These are phyloP conservation scores for Protobothrops flavoviridis DNA, from an alignment of 2,113 vertebrate genomes.

Conservation along the genomic window DNA sequence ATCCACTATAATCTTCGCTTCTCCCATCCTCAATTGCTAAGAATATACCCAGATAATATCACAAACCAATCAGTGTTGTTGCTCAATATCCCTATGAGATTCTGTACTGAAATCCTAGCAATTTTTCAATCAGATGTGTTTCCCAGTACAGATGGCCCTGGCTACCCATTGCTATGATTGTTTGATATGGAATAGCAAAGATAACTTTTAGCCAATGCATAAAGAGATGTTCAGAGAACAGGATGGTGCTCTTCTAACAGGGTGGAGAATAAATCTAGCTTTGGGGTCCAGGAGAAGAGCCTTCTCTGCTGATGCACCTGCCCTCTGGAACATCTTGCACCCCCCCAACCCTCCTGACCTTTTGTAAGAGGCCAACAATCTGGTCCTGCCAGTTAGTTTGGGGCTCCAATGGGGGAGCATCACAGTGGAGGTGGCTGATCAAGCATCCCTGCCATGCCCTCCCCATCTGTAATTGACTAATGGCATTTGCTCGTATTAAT, in stretches of 20 bases:
- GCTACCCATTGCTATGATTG: background rate
- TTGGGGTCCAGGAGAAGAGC: background rate
- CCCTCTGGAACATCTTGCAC: background rate
- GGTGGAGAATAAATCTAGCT: background rate
- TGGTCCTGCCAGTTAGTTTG: background rate
- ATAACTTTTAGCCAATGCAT: background rate
- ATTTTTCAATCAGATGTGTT: background rate
- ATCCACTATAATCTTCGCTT: background rate
- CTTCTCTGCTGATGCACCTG: background rate
- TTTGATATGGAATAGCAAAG: background rate
- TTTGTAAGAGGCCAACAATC: background rate
- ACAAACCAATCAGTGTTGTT: background rate
- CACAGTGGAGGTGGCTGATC: background rate
- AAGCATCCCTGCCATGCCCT: background rate
- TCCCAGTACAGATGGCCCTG: background rate
- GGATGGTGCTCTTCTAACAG: background rate
- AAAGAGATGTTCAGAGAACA: background rate
- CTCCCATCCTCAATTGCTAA: background rate
- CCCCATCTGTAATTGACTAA: background rate
- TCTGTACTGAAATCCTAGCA: background rate
- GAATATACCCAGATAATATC: background rate
- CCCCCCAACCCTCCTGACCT: background rate
- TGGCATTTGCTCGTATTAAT: background rate
- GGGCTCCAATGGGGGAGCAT: background rate
- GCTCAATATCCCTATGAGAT: background rate